Conservation (phyloP, 2,113 vertebrate species). For the Otolemur garnettii region DNA sequence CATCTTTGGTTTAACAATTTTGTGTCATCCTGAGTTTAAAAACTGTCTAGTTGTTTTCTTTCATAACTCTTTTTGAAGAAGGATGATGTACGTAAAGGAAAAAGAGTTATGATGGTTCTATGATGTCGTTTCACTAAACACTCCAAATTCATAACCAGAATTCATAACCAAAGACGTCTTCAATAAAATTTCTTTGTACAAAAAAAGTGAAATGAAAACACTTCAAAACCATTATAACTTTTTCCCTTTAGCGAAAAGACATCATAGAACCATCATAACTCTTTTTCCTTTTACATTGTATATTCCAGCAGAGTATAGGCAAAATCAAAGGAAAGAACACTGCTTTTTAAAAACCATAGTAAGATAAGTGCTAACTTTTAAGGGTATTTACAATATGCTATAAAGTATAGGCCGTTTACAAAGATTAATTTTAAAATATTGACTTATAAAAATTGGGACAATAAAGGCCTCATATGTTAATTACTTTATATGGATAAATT, state of each 20-base stretch:
- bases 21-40: not conserved
- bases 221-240: too few species aligned
- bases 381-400: not conserved
- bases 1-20: conserved; percentile 14
- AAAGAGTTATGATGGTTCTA: too few species aligned
- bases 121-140: too few species aligned
- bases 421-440: conserved; percentile 58
- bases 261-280: not conserved
- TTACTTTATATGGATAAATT: conserved; percentile 29
- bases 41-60: not conserved
- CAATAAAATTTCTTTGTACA: conserved; percentile 21
- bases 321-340: not conserved
- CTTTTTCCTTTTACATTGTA: conserved; percentile 31
- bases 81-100: not conserved
- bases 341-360: not conserved
- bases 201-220: not conserved
- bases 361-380: conserved; percentile 13
- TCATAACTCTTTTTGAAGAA: not conserved
- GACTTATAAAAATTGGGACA: not conserved
- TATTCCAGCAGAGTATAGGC: not conserved
- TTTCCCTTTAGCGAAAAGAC: too few species aligned
- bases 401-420: not conserved
- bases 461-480: not conserved
- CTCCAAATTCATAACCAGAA: too few species aligned
- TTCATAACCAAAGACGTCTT: not conserved